phyloP scores from a whole-genome alignment of 1,140 invertebrate species.

The Drosophila guanche region DNA sequence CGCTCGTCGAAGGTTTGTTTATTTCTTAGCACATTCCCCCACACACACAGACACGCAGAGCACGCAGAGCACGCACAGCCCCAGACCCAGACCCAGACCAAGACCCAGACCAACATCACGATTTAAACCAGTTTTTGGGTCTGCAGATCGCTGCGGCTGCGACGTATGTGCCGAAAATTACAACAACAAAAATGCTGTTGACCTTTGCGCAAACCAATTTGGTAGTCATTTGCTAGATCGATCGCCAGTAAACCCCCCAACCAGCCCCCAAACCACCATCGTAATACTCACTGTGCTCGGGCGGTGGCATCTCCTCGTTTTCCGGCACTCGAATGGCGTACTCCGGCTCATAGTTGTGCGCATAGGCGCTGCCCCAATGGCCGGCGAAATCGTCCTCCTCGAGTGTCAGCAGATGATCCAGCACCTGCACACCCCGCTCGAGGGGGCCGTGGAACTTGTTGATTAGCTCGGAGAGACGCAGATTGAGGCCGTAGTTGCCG shows the following conservation, averaged over 20 bases:
- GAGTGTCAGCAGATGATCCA: constrained; percentile 84
- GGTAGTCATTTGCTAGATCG: constrained; percentile 21
- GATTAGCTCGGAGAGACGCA: constrained; percentile 84
- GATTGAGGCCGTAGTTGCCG: constrained; percentile 83
- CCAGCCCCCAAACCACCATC: not conserved
- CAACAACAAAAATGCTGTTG: constrained; percentile 62
- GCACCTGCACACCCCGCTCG: constrained; percentile 84
- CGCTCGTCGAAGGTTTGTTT: constrained; percentile 68
- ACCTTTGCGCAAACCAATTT: constrained; percentile 50
- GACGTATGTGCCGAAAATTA: constrained; percentile 45
- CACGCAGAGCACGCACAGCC: too few relatives aligned
- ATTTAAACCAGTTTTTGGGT: constrained; percentile 54
- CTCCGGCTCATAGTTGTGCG: constrained; percentile 80
- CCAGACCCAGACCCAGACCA: too few relatives aligned
- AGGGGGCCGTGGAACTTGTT: constrained; percentile 83
- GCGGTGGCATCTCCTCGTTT: constrained; percentile 65
- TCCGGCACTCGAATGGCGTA: constrained; percentile 60
- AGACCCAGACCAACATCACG: too few relatives aligned
- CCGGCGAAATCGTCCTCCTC: constrained; percentile 83
- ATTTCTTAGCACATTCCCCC: constrained; percentile 67
- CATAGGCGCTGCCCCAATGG: constrained; percentile 80
- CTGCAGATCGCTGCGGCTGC: constrained; percentile 34
- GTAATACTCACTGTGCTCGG: constrained; percentile 66
- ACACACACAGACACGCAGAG: too few relatives aligned
- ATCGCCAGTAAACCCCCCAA: not conserved